Percentiles rank a stretch among this genome's conserved stretches.
phyloP scores from a whole-genome alignment of 2,113 vertebrate genomes.

The Microcebus griseorufus region DNA sequence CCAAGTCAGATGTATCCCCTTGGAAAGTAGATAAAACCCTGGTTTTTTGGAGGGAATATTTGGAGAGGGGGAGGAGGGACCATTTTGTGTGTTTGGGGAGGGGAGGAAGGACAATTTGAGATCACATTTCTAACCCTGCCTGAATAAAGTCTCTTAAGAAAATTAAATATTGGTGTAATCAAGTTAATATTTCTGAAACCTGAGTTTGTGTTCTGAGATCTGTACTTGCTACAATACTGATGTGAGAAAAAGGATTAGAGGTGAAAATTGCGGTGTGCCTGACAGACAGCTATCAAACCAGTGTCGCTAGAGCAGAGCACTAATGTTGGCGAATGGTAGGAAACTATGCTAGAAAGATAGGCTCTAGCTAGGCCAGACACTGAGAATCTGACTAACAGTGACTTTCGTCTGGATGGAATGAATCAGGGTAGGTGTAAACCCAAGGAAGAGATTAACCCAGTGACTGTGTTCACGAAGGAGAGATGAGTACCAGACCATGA shows the following conservation, averaged over 20 bases:
- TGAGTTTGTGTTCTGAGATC: not conserved
- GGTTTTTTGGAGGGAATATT: too few relatives aligned
- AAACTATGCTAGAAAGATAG: not conserved
- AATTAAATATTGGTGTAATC: not conserved
- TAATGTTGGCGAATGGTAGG: not conserved
- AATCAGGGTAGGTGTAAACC: not conserved
- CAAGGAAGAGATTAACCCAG: not conserved
- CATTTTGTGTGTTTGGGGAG: not conserved
- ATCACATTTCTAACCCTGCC: constrained; percentile 5
- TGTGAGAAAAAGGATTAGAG: not conserved
- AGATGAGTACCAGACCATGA: not conserved
- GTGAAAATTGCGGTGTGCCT: not conserved
- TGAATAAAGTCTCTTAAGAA: not conserved
- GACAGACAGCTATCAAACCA: not conserved
- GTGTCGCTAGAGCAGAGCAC: not conserved
- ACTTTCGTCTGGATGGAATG: not conserved
- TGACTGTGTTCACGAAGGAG: not conserved
- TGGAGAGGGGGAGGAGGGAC: not conserved
- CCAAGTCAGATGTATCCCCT: not conserved
- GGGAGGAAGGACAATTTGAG: not conserved
- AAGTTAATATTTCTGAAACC: not conserved
- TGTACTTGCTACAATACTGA: not conserved
- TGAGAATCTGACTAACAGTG: not conserved
- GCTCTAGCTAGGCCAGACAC: not conserved
- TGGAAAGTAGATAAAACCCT: not conserved